Base-by-base conservation (phyloP, 2,113 vertebrate species). In the Ammodytes dubius region DNA sequence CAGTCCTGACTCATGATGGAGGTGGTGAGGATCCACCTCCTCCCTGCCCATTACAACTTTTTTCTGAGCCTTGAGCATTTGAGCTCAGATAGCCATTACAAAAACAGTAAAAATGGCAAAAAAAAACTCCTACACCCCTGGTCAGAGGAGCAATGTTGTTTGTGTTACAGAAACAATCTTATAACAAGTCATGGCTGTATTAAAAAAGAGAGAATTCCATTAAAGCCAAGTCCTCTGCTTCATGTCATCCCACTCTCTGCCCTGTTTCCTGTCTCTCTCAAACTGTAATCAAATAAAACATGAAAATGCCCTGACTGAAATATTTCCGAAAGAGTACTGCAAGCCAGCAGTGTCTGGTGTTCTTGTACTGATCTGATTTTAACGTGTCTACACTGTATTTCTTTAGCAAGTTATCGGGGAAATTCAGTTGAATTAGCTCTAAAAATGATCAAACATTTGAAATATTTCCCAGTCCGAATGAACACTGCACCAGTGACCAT, bases 11-110 rank as follows among this genome's bases (percentile, higher is more conserved):
- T 93, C 92, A 94, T 1, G 70, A 77, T 79, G 92, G 91, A 91
- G 92, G 92, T 87, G 79, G 88, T 83, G 77, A 82, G 89, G 87
- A 92, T 92, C 90, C 90, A 89, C 92, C 91, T 93, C 90, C 90
- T 92, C 74, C 77, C 88, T 85, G 79, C 79, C 87, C 88, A 78
- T 90, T 89, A 87, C 88, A 89, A 88, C 89, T 85, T 83, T 57
- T 89, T 87, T 77, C 82, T 69, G 10, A 84, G 89, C 90, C 90
- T 77, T 68, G 43, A 88, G 88, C 77, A 27, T 42, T 49, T 63
- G 49, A 79, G 70, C 83, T 70, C 85, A 75, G 80, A 87, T 85
- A 72, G 80, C 80, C 83, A 70, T 82, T 61, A 70, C 46, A 81
- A 79, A 84, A 61, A 78, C 76, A 64, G 67, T 66, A 77, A 76